Evolutionary conservation across 1,140 invertebrate genomes (phyloP).

Genomic region (Anastrepha obliqua): DNA sequence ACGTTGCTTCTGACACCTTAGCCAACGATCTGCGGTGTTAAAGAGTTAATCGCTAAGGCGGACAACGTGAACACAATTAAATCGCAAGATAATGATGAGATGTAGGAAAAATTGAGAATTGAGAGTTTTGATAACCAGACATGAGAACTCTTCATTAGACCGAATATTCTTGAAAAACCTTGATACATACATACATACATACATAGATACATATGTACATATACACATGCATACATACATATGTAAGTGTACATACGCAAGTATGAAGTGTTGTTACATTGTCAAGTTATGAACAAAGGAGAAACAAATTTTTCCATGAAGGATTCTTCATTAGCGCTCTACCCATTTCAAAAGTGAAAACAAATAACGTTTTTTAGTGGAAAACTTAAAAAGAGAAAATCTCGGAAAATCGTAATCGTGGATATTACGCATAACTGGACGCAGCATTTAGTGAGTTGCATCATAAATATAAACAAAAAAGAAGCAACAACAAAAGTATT

Average conservation of each 20-base stretch:
- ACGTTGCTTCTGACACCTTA: neutral
- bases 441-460: slow-evolving; percentile 33
- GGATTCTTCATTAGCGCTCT: slow-evolving; percentile 8
- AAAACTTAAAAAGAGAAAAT: neutral
- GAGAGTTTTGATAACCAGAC: no score
- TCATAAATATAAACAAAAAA: slow-evolving; percentile 8
- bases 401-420: slow-evolving; percentile 36
- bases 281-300: no score
- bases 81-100: neutral
- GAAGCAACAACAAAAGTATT: neutral
- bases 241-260: no score
- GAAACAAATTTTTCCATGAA: neutral
- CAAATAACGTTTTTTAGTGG: slow-evolving; percentile 18
- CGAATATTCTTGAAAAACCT: no score
- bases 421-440: slow-evolving; percentile 35
- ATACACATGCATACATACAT: no score
- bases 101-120: no score
- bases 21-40: neutral
- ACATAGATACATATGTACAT: no score
- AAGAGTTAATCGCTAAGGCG: neutral
- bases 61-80: neutral
- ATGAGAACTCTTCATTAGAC: no score
- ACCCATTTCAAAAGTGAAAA: neutral
- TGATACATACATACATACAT: no score
- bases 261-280: no score